Conservation (phyloP, 2,797 vertebrate species). For the Thamnophis elegans region DNA sequence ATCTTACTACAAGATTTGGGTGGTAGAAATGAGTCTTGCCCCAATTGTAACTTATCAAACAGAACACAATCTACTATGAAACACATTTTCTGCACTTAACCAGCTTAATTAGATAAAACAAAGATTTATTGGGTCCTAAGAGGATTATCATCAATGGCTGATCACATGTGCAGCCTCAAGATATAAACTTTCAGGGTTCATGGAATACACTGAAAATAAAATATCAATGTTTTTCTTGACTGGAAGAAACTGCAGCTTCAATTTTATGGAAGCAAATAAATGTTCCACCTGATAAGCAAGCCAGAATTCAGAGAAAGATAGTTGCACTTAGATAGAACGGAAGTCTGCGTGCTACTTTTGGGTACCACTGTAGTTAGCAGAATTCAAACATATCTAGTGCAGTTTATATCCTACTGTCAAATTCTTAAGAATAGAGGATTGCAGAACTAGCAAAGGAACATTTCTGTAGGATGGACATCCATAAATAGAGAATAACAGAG, state of each 20-base stretch:
- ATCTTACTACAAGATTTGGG: not conserved
- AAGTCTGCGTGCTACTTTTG: not conserved
- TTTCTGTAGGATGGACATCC: constrained; percentile 20
- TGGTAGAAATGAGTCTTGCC: not conserved
- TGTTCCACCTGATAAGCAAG: constrained; percentile 4
- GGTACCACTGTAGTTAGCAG: not conserved
- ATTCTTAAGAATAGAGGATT: not conserved
- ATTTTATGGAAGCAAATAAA: constrained; percentile 33
- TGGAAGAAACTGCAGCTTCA: constrained; percentile 10
- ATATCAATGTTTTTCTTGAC: not conserved
- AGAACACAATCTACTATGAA: not conserved
- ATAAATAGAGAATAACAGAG: not conserved
- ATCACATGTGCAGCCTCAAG: not conserved
- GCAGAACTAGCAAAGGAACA: fast-evolving
- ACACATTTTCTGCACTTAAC: not conserved
- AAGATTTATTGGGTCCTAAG: not conserved
- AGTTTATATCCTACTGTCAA: not conserved
- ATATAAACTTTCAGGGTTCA: not conserved
- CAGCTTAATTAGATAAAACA: not conserved
- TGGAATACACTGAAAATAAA: not conserved
- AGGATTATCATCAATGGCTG: not conserved
- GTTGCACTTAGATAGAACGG: not conserved
- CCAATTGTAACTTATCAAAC: not conserved
- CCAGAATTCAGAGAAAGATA: not conserved
- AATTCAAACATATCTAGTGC: not conserved